Percentiles rank a stretch among this genome's conserved stretches.
Evolutionary conservation across 1,140 invertebrate species (phyloP).

Genomic region (Aplysia californica): DNA sequence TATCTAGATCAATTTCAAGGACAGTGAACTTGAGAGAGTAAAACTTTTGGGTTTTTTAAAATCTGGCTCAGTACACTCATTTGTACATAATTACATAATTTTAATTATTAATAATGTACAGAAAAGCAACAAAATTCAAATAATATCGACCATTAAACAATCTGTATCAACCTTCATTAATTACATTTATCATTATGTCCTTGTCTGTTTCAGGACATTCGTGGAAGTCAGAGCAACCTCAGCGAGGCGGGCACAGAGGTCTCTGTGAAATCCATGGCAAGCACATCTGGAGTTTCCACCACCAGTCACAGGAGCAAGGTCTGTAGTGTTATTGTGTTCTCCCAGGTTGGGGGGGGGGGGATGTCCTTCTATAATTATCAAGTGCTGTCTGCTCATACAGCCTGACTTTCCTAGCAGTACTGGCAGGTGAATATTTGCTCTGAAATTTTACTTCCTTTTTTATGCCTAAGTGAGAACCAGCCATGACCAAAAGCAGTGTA

Average conservation of each 20-base stretch:
- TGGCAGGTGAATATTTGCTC: background rate
- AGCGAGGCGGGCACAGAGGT: constrained; percentile 47
- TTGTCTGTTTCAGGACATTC: background rate
- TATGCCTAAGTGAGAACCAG: background rate
- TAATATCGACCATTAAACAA: background rate
- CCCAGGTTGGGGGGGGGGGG: too few species aligned
- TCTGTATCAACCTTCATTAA: background rate
- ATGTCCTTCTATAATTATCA: background rate
- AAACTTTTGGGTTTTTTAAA: background rate
- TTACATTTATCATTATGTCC: background rate
- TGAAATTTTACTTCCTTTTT: background rate
- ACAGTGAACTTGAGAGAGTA: background rate
- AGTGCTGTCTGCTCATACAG: background rate
- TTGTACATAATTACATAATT: background rate
- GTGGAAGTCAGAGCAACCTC: constrained; percentile 26
- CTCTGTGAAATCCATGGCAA: constrained; percentile 33
- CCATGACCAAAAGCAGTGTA: background rate
- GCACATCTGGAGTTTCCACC: constrained; percentile 44
- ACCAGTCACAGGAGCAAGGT: constrained; percentile 42
- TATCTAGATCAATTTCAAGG: too few species aligned
- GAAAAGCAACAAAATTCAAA: background rate
- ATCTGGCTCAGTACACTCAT: background rate
- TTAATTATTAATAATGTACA: background rate
- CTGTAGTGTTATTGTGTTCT: background rate
- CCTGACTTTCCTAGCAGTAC: background rate